Conservation (phyloP, 37 sponge, comb jelly and placozoan species). For the Chondrilla cf. caribensis region DNA sequence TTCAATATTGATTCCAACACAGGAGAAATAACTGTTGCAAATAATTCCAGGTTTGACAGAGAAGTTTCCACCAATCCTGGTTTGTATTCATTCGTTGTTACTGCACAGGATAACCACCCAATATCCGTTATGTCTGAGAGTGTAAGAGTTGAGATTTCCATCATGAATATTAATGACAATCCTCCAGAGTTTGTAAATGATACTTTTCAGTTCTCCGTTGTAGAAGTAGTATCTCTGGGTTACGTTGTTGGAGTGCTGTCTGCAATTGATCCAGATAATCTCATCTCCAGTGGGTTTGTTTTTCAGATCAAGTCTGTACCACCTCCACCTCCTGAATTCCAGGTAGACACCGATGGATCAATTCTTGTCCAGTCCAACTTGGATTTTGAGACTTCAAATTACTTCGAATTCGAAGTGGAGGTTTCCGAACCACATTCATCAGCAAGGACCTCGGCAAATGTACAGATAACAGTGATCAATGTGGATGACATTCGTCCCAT, state of each 20-base stretch:
- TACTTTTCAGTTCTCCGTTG: slow-evolving; percentile 31
- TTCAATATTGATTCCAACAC: slow-evolving; percentile 35
- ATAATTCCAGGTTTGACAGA: slow-evolving; percentile 18
- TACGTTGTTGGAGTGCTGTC: slow-evolving; percentile 18
- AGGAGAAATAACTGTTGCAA: slow-evolving; percentile 30
- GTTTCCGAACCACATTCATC: neutral
- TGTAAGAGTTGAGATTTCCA: slow-evolving; percentile 30
- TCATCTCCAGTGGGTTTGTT: neutral
- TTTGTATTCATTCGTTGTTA: slow-evolving; percentile 11
- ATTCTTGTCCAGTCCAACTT: slow-evolving; percentile 1
- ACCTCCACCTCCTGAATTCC: neutral
- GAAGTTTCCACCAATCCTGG: neutral
- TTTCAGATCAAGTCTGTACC: neutral
- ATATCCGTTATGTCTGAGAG: slow-evolving; percentile 5
- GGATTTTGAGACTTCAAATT: slow-evolving; percentile 3
- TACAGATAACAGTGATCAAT: slow-evolving; percentile 37
- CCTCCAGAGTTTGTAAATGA: slow-evolving; percentile 39
- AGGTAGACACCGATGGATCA: slow-evolving; percentile 28
- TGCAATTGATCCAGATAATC: slow-evolving; percentile 35
- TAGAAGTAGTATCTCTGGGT: slow-evolving; percentile 21
- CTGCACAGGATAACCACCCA: slow-evolving; percentile 38
- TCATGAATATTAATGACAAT: slow-evolving; percentile 49
- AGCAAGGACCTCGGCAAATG: slow-evolving; percentile 16
- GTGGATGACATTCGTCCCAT: slow-evolving; percentile 61
- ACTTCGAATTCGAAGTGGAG: neutral